These are phyloP conservation scores for Enteromius unitaeniatus DNA, from an alignment of 2,797 vertebrate species.

Conservation along the genomic window DNA sequence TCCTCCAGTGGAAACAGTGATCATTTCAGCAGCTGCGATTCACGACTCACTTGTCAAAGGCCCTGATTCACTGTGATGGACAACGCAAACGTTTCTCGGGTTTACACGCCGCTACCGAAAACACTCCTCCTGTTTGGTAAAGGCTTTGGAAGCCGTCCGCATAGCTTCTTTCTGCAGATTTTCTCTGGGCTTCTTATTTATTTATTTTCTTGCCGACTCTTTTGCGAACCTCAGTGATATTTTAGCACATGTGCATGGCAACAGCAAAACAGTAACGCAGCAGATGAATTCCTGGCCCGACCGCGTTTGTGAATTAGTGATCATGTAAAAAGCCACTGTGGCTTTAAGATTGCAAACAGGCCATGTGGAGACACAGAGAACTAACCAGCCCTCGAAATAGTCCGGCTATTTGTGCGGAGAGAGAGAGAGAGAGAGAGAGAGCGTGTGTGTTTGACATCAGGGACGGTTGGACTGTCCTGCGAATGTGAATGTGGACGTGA, in stretches of 20 bases:
- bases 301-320: conserved; percentile 87
- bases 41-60: conserved; percentile 71
- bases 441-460: conserved; percentile 86
- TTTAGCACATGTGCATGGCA: conserved; percentile 86
- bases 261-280: conserved; percentile 82
- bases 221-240: conserved; percentile 72
- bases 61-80: conserved; percentile 74
- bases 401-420: conserved; percentile 81
- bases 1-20: conserved; percentile 74
- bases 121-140: conserved; percentile 71
- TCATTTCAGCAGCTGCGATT: conserved; percentile 70
- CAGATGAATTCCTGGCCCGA: conserved; percentile 81
- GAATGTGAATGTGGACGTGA: neutral
- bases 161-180: conserved; percentile 70
- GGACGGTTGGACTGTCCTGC: conserved; percentile 61
- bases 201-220: conserved; percentile 38
- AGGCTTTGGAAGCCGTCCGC: conserved; percentile 70
- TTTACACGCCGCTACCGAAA: conserved; percentile 74
- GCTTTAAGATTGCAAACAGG: conserved; percentile 86
- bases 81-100: conserved; percentile 67
- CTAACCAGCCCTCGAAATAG: conserved; percentile 84
- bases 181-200: conserved; percentile 68
- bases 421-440: conserved; percentile 68
- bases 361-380: conserved; percentile 80
- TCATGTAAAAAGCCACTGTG: conserved; percentile 85